Base-by-base conservation (phyloP, 1,140 invertebrate species). In the Triops longicaudatus region DNA sequence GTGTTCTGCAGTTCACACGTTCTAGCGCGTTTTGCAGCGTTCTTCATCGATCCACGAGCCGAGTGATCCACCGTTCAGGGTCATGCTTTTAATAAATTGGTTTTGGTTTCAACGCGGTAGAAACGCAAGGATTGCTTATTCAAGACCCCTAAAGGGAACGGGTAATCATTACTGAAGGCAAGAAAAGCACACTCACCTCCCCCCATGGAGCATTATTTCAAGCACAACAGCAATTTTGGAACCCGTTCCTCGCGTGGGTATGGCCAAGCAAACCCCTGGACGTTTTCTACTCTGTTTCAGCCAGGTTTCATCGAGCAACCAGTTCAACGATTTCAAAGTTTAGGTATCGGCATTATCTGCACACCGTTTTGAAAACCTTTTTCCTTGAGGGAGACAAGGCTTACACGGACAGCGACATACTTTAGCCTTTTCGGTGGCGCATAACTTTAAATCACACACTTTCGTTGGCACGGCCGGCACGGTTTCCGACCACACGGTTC, bases 31-130 rank as follows among this genome's bases (percentile, higher is more conserved):
- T 89, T 91, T 80, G 84, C 85, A 91, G 89, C 90, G 89, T 90
- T 91, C 88, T 92, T 92, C 90, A 91, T 91, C 90, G 90, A 91
- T 85, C 85, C 88, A 87, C 87, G 88, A 91, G 87, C 89, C 89
- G 85, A 91, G 89, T 89, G 89, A 91, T 91, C 85, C 85, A 86
- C 85, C 86, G 85, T 82, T 81, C 81, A 83, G 82, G 82, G 82
- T 85, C 81, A 79, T 74, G 43, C 43, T 44, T 44, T 3, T 44
- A 44, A 44, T 44, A 44, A 44, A 44, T 44, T 44, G 43, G 43
- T 44, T 44, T 44, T 44, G 43, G 43, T 44, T 44, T 44, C 43
- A 44, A 44, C 43, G 43, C 43, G 43, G 43, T 44, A 44, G 43
- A 44, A 44, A 44, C 43, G 43, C 43, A 44, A 44, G 43, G 43